Percentiles rank a stretch among this genome's conserved stretches.
These are phyloP conservation scores for Lymantria dispar DNA, from an alignment of 2,888 invertebrate species.

Conservation along the genomic window DNA sequence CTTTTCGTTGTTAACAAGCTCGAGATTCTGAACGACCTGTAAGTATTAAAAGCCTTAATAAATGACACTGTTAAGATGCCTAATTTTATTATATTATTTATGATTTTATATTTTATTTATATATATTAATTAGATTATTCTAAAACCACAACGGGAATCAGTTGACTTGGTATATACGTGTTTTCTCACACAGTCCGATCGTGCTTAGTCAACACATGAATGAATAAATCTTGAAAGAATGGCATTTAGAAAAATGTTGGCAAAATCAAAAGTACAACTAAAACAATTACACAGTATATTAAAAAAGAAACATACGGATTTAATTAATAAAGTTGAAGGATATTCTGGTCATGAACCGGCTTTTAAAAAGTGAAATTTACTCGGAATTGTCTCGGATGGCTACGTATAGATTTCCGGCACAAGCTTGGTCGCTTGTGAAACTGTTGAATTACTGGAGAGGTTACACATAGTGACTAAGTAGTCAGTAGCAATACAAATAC, in stretches of 20 bases:
- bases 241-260: no score
- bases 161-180: no score
- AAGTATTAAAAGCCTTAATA: background rate
- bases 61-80: background rate
- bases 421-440: background rate
- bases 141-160: no score
- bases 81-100: background rate
- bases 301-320: background rate
- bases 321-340: background rate
- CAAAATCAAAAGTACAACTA: background rate
- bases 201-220: no score
- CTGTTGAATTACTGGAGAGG: no score
- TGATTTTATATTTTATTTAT: no score
- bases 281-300: background rate
- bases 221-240: no score
- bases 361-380: conserved; percentile 33
- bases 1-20: background rate
- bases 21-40: background rate
- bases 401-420: conserved; percentile 13
- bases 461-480: no score
- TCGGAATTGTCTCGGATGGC: conserved; percentile 10
- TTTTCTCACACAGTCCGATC: no score
- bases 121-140: no score
- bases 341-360: conserved; percentile 22
- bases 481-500: no score